Evolutionary conservation across 2,888 invertebrate species (phyloP), one percentile per base, ranked within the genome.

Genomic region (Caenorhabditis sp.): DNA sequence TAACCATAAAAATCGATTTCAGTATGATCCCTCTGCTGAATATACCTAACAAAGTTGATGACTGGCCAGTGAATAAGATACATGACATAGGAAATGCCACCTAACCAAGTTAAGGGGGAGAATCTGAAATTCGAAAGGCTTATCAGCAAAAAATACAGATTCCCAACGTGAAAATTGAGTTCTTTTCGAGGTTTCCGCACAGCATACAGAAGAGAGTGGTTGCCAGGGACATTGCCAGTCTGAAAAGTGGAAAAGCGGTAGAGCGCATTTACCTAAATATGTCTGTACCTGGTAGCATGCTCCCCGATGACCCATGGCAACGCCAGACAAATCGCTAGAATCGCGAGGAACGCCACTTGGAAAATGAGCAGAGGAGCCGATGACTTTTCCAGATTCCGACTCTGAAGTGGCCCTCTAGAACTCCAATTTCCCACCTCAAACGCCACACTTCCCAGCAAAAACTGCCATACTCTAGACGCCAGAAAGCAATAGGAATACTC

Each of bases 21-120:
- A 0, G 24, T 18, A 18, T 62, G 13, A 47, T 80, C 80, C 28
- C 24, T 74, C 18, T 64, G 56, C 13, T 74, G 68, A n/a, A 81
- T 51, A 28, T 81, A 81, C 32, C 64, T 56, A 0, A 70, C 51
- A 56, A 83, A 74, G n/a, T 71, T 71, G 24, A 83, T 83, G 18
- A 79, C 35, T 22, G 83, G 83, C 83, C 83, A 83, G 47, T 83
- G 83, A 8, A 83, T 32, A 13, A 83, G 20, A 56, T 83, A 83
- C n/a, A 71, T 26, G 3, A 61, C 70, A 58, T 76, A 83, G 6
- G 79, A 83, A 9, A 83, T 61, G 62, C 80, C 65, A 0, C 83
- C 81, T 20, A 81, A 47, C 47, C 53, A 70, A 0, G 67, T 61
- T 3, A 81, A 20, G 2, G 67, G 70, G n/a, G 24, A 40, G 2